Base-by-base conservation (phyloP, 2,113 vertebrate species). In the Carollia perspicillata region DNA sequence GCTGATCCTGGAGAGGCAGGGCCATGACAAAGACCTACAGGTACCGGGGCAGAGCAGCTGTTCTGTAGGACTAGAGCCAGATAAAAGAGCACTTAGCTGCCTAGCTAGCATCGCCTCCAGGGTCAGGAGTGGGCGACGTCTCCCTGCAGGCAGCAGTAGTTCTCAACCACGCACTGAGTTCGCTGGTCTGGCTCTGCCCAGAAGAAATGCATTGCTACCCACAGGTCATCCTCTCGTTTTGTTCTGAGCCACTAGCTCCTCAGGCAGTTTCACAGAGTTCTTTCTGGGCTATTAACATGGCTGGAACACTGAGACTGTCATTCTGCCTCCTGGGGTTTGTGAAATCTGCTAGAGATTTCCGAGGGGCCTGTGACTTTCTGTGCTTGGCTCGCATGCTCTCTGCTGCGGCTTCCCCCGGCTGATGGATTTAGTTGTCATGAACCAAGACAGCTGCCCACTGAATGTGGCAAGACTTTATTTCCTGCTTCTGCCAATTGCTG, bases 11-110 rank as follows among this genome's bases (percentile, higher is more conserved):
- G 99, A 99, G 98, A 99, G 98, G 90, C 99, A 99, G 98, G 99
- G 99, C 97, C 99, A 99, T 28, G 99, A 99, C 96, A 99, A 99
- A 97, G 99, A 99, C 97, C 96, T 99, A 13, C 99, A 99, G 99
- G 99, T 99, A 97, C 98, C 42, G 40, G 1, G 0, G 12, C 49
- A 51, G 53, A 63, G 71, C 58, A 14, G 28, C 30, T 37, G 12
- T 33, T 26, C 16, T 30, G 1, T 4, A 47, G 63, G 35, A n/a
- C 20, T 1, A 18, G 42, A 51, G 69, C 72, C 83, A 55, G 53
- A 44, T 4, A 1, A 16, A 49, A 42, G 58, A 33, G 60, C 6
- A 0, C 51, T 68, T n/a, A 16, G 51, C 44, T 49, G 55, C 72
- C 44, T 2, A 0, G 18, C 28, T 72, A 16, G 49, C 13, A 18